Conservation (phyloP, 2,797 vertebrate species). For the Knipowitschia caucasica region DNA sequence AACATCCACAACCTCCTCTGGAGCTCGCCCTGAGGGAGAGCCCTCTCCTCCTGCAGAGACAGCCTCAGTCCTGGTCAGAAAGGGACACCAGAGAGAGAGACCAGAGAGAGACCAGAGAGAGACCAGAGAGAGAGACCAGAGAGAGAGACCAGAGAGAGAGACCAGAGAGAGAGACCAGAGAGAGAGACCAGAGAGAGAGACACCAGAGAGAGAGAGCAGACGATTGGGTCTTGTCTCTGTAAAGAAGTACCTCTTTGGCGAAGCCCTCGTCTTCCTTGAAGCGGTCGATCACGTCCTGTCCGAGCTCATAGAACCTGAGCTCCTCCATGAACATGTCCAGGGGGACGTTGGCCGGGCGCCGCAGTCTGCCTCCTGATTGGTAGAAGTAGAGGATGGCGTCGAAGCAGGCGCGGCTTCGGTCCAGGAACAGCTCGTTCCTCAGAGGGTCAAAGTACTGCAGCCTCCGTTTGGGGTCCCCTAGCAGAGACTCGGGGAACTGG, state of each 20-base stretch:
- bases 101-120: too few relatives aligned
- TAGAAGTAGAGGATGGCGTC: slow-evolving; percentile 95
- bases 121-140: too few relatives aligned
- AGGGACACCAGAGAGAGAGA: too few relatives aligned
- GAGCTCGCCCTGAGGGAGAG: slow-evolving; percentile 76
- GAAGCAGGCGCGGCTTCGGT: slow-evolving; percentile 88
- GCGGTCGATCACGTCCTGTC: slow-evolving; percentile 79
- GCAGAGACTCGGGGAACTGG: slow-evolving; percentile 88
- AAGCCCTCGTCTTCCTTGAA: slow-evolving; percentile 91
- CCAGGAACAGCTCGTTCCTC: slow-evolving; percentile 89
- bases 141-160: too few relatives aligned
- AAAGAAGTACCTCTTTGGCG: slow-evolving; percentile 76
- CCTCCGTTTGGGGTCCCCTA: slow-evolving; percentile 84
- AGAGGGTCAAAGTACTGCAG: slow-evolving; percentile 86
- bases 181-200: too few relatives aligned
- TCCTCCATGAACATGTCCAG: slow-evolving; percentile 93
- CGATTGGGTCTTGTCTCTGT: too few relatives aligned
- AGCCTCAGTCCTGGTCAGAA: too few relatives aligned
- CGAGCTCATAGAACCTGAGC: slow-evolving; percentile 89
- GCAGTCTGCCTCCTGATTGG: slow-evolving; percentile 87
- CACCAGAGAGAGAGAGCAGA: too few relatives aligned
- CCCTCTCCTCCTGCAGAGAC: slow-evolving; percentile 74
- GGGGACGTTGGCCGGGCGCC: slow-evolving; percentile 85
- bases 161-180: too few relatives aligned
- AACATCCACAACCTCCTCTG: slow-evolving; percentile 85